Evolutionary conservation across 2,113 vertebrate genomes (phyloP).

Genomic region (Pipra filicauda): DNA sequence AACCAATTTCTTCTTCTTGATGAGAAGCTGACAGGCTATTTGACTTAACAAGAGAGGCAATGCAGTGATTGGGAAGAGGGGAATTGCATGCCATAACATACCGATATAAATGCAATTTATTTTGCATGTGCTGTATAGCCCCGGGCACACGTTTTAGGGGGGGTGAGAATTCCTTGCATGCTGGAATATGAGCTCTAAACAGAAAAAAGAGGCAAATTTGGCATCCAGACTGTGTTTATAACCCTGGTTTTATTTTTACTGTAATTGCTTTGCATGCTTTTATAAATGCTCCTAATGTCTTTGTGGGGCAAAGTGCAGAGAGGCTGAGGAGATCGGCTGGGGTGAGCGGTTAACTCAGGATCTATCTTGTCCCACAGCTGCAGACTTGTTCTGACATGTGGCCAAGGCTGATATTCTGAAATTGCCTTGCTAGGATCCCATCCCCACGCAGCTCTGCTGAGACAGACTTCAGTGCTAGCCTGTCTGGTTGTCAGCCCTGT

Average conservation of each 20-base stretch:
- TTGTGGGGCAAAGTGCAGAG: background rate
- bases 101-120: slow-evolving; percentile 61
- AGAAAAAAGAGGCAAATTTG: slow-evolving; percentile 17
- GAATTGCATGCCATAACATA: slow-evolving; percentile 61
- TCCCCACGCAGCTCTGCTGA: background rate
- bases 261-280: background rate
- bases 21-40: slow-evolving; percentile 66
- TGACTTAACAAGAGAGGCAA: slow-evolving; percentile 48
- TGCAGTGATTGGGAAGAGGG: slow-evolving; percentile 18
- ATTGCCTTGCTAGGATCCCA: background rate
- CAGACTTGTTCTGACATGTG: background rate
- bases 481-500: background rate
- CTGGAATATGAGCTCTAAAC: background rate
- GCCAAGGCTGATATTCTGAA: background rate
- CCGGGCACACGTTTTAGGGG: background rate
- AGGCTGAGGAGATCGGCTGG: background rate
- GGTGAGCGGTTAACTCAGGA: background rate
- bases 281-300: background rate
- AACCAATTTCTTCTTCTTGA: slow-evolving; percentile 59
- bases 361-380: background rate
- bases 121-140: slow-evolving; percentile 55
- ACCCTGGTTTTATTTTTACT: slow-evolving; percentile 30
- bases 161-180: background rate
- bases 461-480: background rate
- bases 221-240: background rate